Evolutionary conservation across 2,113 vertebrate genomes (phyloP), one percentile per base, ranked within the genome.

Genomic region (Microtus oregoni): DNA sequence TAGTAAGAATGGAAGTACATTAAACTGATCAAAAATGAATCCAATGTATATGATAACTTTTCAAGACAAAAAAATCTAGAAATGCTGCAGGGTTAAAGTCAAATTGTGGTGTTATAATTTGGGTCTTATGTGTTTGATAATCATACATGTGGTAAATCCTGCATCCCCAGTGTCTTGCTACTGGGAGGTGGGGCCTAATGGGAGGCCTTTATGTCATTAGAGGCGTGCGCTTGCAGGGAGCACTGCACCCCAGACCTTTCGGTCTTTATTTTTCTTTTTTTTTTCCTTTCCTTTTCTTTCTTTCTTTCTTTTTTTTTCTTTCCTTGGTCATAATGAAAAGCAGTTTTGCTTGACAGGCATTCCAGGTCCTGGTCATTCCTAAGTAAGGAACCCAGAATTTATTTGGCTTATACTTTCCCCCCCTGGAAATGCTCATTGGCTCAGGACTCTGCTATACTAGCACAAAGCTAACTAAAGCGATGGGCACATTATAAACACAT

Each of bases 271-370:
- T 58, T 17, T 15, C 15, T 58, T 5, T 58, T 0, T 58, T 0
- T 55, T 0, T 17, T n/a, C n/a, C 14, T 1, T 0, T 17, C 4
- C 5, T 17, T 58, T 1, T 58, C 55, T 17, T 5, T 1, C 1
- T 17, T 1, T 17, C 55, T 58, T 1, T 58, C 15, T 55, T 19
- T 55, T 1, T 55, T 55, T 3, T 35, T 76, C 8, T 38, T 73
- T 61, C 19, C 50, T 58, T 30, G 9, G 28, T n/a, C 52, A 35
- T 7, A 22, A 61, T 20, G 9, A 35, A 22, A 30, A 24, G 7
- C n/a, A 28, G 26, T 35, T 68, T 55, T 68, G 13, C 19, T 78
- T n/a, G 8, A 1, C 12, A 2, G 1, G 1, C 8, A 32, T 13
- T 6, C 13, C 47, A 68, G 50, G 20, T 81, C 10, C 52, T 58